Percentiles rank a stretch among this genome's conserved stretches.
These are phyloP conservation scores for Troides helena DNA, from an alignment of 2,888 invertebrate genomes.

Conservation along the genomic window DNA sequence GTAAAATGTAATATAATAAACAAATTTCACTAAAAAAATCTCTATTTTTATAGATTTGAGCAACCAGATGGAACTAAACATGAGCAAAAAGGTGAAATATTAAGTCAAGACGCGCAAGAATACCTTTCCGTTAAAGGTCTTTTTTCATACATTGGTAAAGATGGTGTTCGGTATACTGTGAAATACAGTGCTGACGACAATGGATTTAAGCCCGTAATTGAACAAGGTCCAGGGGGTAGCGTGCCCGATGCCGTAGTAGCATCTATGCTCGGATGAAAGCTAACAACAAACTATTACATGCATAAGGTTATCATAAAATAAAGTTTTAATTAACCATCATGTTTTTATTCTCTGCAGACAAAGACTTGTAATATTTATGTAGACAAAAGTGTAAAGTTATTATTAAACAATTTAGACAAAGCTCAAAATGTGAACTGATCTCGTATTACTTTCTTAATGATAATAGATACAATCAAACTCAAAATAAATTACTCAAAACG, in stretches of 20 bases:
- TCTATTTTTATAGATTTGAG: conserved; percentile 6
- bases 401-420: not conserved
- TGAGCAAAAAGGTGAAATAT: conserved; percentile 56
- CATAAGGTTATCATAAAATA: not conserved
- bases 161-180: conserved; percentile 59
- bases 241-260: conserved; percentile 22
- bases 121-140: conserved; percentile 57
- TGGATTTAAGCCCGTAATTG: conserved; percentile 55
- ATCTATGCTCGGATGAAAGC: conserved; percentile 22
- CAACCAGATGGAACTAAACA: conserved; percentile 61
- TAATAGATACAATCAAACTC: no score
- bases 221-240: conserved; percentile 23
- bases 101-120: conserved; percentile 58
- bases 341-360: not conserved
- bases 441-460: no score
- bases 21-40: not conserved
- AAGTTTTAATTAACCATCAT: not conserved
- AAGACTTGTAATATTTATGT: not conserved
- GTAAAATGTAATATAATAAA: not conserved
- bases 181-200: conserved; percentile 68
- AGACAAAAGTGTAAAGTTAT: not conserved
- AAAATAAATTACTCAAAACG: no score
- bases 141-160: conserved; percentile 53
- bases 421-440: no score
- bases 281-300: not conserved